Conservation (phyloP, 1,140 invertebrate species). For the Drosophila bocki region DNA sequence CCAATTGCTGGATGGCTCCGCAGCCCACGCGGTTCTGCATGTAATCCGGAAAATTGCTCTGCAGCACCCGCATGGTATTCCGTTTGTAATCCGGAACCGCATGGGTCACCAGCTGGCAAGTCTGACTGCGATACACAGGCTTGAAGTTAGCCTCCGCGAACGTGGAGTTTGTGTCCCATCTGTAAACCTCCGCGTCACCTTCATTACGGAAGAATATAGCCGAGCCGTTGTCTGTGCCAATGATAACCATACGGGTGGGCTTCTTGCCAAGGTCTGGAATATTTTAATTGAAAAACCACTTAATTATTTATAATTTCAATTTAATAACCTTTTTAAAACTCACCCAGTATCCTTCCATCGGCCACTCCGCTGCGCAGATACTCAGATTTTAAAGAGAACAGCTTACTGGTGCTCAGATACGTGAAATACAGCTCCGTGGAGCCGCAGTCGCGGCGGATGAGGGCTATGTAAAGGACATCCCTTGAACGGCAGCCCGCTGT, state of each 20-base stretch:
- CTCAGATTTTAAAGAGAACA: conserved; percentile 87
- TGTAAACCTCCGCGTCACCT: conserved; percentile 87
- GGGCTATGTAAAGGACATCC: conserved; percentile 87
- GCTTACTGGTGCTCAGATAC: conserved; percentile 86
- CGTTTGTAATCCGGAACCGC: conserved; percentile 86
- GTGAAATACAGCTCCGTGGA: conserved; percentile 87
- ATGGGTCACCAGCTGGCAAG: conserved; percentile 87
- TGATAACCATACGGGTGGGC: conserved; percentile 86
- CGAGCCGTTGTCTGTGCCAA: conserved; percentile 88
- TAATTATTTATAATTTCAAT: neutral
- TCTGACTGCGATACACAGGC: conserved; percentile 86
- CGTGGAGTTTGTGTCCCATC: conserved; percentile 87
- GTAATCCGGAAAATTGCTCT: conserved; percentile 88
- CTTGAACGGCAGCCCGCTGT: conserved; percentile 78
- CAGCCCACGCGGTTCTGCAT: conserved; percentile 88
- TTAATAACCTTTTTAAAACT: conserved; percentile 22
- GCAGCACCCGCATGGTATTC: conserved; percentile 87
- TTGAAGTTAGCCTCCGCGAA: conserved; percentile 86
- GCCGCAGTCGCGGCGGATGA: conserved; percentile 86
- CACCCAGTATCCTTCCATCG: conserved; percentile 85
- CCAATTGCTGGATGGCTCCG: conserved; percentile 86
- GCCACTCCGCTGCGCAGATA: conserved; percentile 86
- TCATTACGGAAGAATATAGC: conserved; percentile 87
- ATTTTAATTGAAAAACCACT: neutral
- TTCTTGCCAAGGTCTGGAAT: conserved; percentile 86